Conservation (phyloP, 2,113 vertebrate species). For the Austrofundulus limnaeus region DNA sequence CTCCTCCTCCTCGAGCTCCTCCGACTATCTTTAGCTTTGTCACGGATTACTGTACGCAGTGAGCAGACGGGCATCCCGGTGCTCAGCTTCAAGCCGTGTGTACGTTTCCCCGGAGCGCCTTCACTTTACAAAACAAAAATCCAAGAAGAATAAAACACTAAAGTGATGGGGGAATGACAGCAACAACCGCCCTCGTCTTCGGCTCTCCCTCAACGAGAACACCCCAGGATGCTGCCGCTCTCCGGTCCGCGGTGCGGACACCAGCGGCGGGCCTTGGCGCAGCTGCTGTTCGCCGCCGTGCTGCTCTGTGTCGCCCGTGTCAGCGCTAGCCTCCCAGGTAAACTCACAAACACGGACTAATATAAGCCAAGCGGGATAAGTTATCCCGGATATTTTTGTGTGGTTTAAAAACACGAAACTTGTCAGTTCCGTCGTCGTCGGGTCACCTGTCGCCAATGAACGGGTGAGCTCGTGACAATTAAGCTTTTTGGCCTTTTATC, state of each 20-base stretch:
- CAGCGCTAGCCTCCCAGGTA: constrained; percentile 57
- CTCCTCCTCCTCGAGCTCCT: constrained; percentile 33
- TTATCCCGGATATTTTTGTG: too few relatives aligned
- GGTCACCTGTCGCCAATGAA: constrained; percentile 7
- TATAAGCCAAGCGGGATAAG: neutral
- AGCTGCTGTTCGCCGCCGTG: constrained; percentile 39
- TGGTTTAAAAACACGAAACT: too few relatives aligned
- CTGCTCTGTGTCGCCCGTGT: constrained; percentile 39
- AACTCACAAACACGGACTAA: constrained; percentile 13
- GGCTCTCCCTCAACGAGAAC: constrained; percentile 47
- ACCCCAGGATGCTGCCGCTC: constrained; percentile 66
- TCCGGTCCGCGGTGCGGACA: constrained; percentile 43
- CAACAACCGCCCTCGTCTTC: constrained; percentile 13
- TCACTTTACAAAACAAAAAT: neutral
- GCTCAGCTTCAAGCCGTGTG: neutral
- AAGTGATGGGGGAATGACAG: constrained; percentile 69
- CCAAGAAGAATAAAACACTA: neutral
- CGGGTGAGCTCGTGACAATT: neutral
- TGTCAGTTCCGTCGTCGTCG: neutral
- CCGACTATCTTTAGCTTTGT: constrained; percentile 70
- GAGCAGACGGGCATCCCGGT: constrained; percentile 18
- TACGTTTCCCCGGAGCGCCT: neutral
- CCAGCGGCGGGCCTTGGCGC: constrained; percentile 57
- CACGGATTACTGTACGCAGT: constrained; percentile 62
- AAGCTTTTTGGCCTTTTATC: neutral